Evolutionary conservation across 1,140 invertebrate species (phyloP).

Genomic region (Drosophila teissieri): DNA sequence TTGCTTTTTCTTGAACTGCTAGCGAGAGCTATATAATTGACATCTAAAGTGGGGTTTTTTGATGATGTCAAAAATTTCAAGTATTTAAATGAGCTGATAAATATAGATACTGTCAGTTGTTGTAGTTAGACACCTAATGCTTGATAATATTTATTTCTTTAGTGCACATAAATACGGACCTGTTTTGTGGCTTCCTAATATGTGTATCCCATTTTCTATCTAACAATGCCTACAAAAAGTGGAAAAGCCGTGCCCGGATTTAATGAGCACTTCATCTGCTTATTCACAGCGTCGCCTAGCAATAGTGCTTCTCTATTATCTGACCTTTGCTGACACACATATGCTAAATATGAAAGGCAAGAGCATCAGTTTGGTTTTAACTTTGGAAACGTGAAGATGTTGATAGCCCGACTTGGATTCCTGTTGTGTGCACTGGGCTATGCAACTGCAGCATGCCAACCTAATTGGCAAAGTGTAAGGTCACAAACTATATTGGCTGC

Average conservation of each 20-base stretch:
- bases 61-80: neutral
- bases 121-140: neutral
- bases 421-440: constrained; percentile 21
- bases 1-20: neutral
- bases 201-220: too few relatives aligned
- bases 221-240: neutral
- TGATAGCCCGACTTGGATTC: constrained; percentile 8
- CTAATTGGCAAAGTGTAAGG: constrained; percentile 63
- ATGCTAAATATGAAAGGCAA: neutral
- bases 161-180: too few relatives aligned
- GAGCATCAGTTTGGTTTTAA: constrained; percentile 36
- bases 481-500: neutral
- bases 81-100: constrained; percentile 12
- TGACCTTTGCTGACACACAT: neutral
- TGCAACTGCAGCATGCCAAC: constrained; percentile 22
- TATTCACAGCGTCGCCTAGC: neutral
- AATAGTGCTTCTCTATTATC: neutral
- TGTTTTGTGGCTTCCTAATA: too few relatives aligned
- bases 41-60: constrained; percentile 1
- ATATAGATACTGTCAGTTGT: too few relatives aligned
- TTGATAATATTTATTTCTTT: too few relatives aligned
- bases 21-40: constrained; percentile 4
- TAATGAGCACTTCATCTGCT: neutral
- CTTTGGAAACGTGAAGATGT: constrained; percentile 48
- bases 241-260: neutral